phyloP scores from a whole-genome alignment of 2,888 invertebrate genomes.

The Hoplodrina blanda region DNA sequence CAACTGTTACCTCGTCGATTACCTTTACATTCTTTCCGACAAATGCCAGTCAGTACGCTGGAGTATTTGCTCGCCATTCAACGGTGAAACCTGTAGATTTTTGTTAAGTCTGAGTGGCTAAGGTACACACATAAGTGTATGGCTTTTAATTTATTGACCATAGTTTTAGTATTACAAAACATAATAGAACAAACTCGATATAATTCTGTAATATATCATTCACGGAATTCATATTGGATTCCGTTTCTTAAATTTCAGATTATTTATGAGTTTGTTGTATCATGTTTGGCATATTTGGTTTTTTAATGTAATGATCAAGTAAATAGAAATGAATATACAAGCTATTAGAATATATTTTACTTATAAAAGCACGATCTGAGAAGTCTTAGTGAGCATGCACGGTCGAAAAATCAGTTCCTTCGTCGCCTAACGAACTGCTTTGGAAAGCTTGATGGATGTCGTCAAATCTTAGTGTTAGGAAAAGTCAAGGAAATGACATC shows the following conservation, averaged over 20 bases:
- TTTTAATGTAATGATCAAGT: neutral
- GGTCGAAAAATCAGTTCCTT: slow-evolving; percentile 4
- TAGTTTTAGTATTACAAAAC: neutral
- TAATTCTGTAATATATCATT: neutral
- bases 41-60: slow-evolving; percentile 42
- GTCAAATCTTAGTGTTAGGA: slow-evolving; percentile 58
- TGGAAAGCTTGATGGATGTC: slow-evolving; percentile 34
- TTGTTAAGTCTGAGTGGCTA: neutral
- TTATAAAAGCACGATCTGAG: neutral
- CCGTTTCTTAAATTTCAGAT: neutral
- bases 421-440: slow-evolving; percentile 21
- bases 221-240: slow-evolving; percentile 5
- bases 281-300: neutral
- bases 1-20: slow-evolving; percentile 79
- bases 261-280: neutral
- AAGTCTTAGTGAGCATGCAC: neutral
- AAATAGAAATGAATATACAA: slow-evolving; percentile 2
- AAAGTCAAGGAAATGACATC: slow-evolving; percentile 74
- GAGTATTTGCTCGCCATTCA: slow-evolving; percentile 40
- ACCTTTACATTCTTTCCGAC: slow-evolving; percentile 67
- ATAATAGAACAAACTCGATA: slow-evolving; percentile 1
- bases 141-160: neutral
- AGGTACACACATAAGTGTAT: slow-evolving; percentile 1
- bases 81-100: slow-evolving; percentile 28
- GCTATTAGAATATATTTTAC: neutral